A percentile compares a stretch with the other conserved stretches of the same genome.
Evolutionary conservation across 37 sponge, comb jelly and placozoan species (phyloP).

Genomic region (Tethya wilhelma): DNA sequence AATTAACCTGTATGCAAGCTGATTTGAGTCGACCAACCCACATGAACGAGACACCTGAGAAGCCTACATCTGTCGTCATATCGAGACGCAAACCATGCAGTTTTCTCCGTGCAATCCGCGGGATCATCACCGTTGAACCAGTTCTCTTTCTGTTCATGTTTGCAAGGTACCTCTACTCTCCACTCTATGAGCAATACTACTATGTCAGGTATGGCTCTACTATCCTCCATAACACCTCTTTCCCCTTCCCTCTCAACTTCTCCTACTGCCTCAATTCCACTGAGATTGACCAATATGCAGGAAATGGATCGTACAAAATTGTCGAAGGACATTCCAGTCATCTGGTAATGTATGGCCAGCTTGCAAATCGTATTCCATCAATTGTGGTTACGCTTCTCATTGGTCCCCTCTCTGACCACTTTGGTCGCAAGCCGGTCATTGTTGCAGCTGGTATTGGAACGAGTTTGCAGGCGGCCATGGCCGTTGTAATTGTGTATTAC

Average conservation of each 20-base stretch:
- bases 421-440: conserved; percentile 58
- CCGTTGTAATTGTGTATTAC: conserved; percentile 28
- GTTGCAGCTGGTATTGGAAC: conserved; percentile 11
- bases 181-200: conserved; percentile 34
- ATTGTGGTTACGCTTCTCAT: conserved; percentile 33
- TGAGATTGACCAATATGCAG: conserved; percentile 7
- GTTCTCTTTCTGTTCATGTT: conserved; percentile 29
- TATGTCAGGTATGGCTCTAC: neutral
- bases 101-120: too few species aligned
- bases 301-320: conserved; percentile 2
- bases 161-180: neutral
- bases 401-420: conserved; percentile 55
- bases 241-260: neutral
- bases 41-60: too few species aligned
- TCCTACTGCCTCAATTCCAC: conserved; percentile 41
- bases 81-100: too few species aligned
- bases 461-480: neutral
- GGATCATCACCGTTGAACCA: conserved; percentile 43
- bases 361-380: conserved; percentile 19
- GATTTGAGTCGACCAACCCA: too few species aligned
- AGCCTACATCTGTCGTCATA: too few species aligned
- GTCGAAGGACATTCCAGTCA: neutral
- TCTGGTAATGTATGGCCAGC: conserved; percentile 17
- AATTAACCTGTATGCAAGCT: too few species aligned
- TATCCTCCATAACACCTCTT: conserved; percentile 5